These are phyloP conservation scores for Leptodirus hochenwartii DNA, from an alignment of 2,888 invertebrate species.

Conservation along the genomic window DNA sequence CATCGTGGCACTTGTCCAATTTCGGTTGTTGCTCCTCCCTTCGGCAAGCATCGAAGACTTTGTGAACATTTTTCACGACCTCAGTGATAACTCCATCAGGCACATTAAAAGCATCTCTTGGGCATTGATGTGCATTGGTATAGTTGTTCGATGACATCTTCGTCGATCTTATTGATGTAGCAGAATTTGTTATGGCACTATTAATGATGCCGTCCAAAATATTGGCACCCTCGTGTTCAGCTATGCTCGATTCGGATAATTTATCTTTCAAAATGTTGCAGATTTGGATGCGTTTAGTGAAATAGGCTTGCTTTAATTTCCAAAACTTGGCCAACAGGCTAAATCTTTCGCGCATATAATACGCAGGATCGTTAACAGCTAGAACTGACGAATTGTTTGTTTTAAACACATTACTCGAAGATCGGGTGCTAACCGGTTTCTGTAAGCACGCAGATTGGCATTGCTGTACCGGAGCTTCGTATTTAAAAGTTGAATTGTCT, in stretches of 20 bases:
- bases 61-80: conserved; percentile 9
- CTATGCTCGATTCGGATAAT: background rate
- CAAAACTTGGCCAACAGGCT: no score
- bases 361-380: no score
- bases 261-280: conserved; percentile 13
- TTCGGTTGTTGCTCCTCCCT: no score
- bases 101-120: conserved; percentile 5
- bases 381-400: no score
- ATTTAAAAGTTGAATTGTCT: no score
- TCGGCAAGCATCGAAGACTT: conserved; percentile 5
- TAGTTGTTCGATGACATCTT: background rate
- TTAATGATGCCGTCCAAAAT: background rate
- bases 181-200: no score
- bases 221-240: background rate
- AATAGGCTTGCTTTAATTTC: conserved; percentile 15
- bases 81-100: conserved; percentile 9
- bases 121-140: conserved; percentile 6
- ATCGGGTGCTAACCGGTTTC: no score
- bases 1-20: no score
- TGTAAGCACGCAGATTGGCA: no score
- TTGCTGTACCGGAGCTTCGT: no score
- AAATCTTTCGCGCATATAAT: no score
- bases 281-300: conserved; percentile 15
- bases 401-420: no score
- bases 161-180: background rate